Evolutionary conservation across 2,797 vertebrate genomes (phyloP).

Genomic region (Dendrocincla fuliginosa): DNA sequence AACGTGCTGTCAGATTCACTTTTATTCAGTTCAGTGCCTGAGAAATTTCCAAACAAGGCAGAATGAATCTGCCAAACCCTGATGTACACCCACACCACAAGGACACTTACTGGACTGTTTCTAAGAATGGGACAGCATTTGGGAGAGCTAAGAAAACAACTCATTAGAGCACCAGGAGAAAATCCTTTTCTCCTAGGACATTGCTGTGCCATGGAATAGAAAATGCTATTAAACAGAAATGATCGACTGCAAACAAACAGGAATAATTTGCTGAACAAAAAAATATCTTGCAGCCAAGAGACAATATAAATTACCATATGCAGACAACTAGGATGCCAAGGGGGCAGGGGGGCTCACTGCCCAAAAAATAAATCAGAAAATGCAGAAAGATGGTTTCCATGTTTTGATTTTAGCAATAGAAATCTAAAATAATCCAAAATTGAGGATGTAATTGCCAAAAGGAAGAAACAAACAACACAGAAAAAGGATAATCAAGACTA

Average conservation of each 20-base stretch:
- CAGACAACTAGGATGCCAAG: background rate
- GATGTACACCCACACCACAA: background rate
- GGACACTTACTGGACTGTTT: background rate
- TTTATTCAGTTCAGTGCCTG: background rate
- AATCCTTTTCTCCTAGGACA: conserved; percentile 7
- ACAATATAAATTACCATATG: conserved; percentile 2
- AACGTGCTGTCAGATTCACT: background rate
- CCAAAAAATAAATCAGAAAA: background rate
- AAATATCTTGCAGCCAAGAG: background rate
- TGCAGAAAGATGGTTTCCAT: background rate
- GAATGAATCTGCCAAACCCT: background rate
- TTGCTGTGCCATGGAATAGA: background rate
- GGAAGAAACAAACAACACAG: conserved; percentile 30
- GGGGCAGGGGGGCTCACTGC: background rate
- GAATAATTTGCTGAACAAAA: conserved; percentile 3
- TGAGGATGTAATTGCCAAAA: conserved; percentile 35
- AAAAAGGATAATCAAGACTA: conserved; percentile 29
- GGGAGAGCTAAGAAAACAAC: background rate
- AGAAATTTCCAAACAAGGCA: conserved; percentile 5
- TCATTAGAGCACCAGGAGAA: conserved; percentile 16
- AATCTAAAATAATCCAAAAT: conserved; percentile 23
- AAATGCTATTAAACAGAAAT: conserved; percentile 33
- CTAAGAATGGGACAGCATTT: background rate
- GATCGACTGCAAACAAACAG: background rate
- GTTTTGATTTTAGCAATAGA: conserved; percentile 20